These are phyloP conservation scores for Chrysopilus asiliformis DNA, from an alignment of 2,888 invertebrate species.

Conservation along the genomic window DNA sequence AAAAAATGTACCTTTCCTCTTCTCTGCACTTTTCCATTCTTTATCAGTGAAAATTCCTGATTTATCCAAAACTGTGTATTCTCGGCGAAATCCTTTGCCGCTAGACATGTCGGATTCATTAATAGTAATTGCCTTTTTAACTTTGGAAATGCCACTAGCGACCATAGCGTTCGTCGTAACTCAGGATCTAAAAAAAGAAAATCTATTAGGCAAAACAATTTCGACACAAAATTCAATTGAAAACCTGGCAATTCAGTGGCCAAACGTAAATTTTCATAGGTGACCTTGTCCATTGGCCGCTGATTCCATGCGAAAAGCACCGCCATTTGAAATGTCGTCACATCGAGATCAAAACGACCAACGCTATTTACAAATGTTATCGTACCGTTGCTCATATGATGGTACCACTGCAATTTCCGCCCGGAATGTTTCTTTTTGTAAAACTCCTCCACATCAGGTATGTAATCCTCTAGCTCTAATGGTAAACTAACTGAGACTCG, in stretches of 20 bases:
- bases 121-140: conserved; percentile 81
- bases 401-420: conserved; percentile 95
- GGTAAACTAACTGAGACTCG: conserved; percentile 92
- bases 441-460: conserved; percentile 98
- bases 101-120: conserved; percentile 65
- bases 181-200: conserved; percentile 53
- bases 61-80: conserved; percentile 92
- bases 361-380: conserved; percentile 87
- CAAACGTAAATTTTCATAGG: conserved; percentile 91
- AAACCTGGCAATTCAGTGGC: conserved; percentile 85
- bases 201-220: not conserved
- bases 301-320: conserved; percentile 99
- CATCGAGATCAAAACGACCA: conserved; percentile 93
- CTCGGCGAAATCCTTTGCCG: conserved; percentile 89
- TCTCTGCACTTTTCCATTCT: conserved; percentile 89
- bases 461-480: conserved; percentile 94
- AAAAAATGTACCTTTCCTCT: conserved; percentile 88
- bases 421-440: conserved; percentile 97
- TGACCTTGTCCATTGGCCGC: conserved; percentile 78
- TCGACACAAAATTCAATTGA: not conserved
- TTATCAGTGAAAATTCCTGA: conserved; percentile 88
- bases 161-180: conserved; percentile 88
- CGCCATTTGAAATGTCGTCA: conserved; percentile 99
- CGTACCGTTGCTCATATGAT: conserved; percentile 99
- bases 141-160: conserved; percentile 90